Percentiles rank a stretch among this genome's conserved stretches.
These are phyloP conservation scores for Poecile atricapillus DNA, from an alignment of 2,113 vertebrate species.

Conservation along the genomic window DNA sequence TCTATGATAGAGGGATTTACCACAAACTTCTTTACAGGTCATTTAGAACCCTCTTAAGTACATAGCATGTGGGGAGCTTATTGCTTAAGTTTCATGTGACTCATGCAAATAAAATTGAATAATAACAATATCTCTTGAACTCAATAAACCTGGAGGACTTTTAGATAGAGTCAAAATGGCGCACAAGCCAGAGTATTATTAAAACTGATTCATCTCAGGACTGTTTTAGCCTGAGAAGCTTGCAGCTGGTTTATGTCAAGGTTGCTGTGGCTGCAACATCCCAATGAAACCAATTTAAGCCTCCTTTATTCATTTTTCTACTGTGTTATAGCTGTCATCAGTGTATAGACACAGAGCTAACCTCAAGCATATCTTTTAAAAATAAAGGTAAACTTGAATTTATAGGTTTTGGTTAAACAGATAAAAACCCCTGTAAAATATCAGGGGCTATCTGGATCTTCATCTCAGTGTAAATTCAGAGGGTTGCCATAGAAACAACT, in stretches of 20 bases:
- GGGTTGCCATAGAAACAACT: background rate
- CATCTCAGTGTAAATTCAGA: background rate
- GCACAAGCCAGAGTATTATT: constrained; percentile 13
- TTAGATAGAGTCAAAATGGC: background rate
- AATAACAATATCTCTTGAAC: constrained; percentile 52
- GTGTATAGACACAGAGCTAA: background rate
- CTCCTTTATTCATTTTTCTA: constrained; percentile 43
- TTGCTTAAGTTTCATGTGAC: constrained; percentile 46
- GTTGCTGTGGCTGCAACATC: constrained; percentile 49
- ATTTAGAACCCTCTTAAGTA: constrained; percentile 19
- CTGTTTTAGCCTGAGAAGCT: constrained; percentile 36
- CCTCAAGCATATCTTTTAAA: background rate
- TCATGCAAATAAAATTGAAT: constrained; percentile 56
- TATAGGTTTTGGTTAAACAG: background rate
- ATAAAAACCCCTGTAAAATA: background rate
- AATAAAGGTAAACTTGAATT: background rate
- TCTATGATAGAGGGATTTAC: background rate
- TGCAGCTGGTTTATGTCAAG: constrained; percentile 59
- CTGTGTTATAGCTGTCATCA: background rate
- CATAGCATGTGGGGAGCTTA: constrained; percentile 16
- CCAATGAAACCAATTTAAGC: constrained; percentile 47
- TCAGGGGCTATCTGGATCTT: background rate
- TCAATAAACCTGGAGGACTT: constrained; percentile 31
- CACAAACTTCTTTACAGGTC: background rate
- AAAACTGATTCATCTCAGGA: constrained; percentile 31